phyloP scores from a whole-genome alignment of 2,797 vertebrate genomes.

The Tiaroga cobitis region DNA sequence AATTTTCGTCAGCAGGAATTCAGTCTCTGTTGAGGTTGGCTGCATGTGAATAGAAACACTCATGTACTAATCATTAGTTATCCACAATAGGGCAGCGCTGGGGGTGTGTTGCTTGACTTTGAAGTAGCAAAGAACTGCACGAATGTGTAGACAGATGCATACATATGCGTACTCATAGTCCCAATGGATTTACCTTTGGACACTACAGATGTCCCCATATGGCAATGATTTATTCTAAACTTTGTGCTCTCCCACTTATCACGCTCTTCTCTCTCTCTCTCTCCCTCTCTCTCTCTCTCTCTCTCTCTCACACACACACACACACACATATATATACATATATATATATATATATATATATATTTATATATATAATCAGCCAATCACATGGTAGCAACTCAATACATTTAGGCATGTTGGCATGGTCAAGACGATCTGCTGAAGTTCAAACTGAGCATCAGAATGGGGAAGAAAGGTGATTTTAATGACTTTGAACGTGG shows the following conservation, averaged over 20 bases:
- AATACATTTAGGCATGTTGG: no score
- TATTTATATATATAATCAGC: no score
- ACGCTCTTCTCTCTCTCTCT: no score
- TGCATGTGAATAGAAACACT: conserved; percentile 48
- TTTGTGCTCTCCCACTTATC: not conserved
- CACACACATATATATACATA: no score
- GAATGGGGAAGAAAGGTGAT: no score
- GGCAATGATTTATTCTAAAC: conserved; percentile 50
- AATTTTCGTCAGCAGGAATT: conserved; percentile 54
- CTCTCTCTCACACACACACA: no score
- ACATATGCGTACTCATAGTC: conserved; percentile 12
- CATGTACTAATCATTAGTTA: conserved; percentile 56
- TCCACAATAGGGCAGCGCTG: conserved; percentile 49
- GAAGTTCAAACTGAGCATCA: no score
- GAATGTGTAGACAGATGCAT: conserved; percentile 24
- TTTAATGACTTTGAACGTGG: not conserved
- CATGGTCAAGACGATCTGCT: no score
- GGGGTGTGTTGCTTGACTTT: conserved; percentile 45
- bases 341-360: no score
- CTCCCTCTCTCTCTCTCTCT: no score
- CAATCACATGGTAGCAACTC: no score
- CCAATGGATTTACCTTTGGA: conserved; percentile 47
- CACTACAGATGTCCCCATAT: conserved; percentile 60
- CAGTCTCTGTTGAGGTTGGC: conserved; percentile 36
- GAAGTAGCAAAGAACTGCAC: conserved; percentile 32